phyloP scores from a whole-genome alignment of 2,888 invertebrate genomes.

The Strigamia maritima region DNA sequence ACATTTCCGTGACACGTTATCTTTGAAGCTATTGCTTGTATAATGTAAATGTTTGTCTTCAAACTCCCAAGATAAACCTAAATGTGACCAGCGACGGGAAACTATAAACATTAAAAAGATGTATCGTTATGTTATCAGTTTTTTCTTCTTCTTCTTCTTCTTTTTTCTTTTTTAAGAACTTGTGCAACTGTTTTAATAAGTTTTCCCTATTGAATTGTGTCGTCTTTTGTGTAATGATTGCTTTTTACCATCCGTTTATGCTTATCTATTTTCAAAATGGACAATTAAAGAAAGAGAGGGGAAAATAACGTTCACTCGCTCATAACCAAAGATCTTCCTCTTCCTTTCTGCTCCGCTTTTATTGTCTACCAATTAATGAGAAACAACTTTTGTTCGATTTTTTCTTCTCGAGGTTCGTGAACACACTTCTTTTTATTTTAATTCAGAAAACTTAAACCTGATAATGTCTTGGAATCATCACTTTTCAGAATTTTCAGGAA shows the following conservation, averaged over 20 bases:
- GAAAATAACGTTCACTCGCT: background rate
- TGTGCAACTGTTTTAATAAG: background rate
- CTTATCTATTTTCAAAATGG: background rate
- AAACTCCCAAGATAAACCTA: background rate
- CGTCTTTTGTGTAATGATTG: background rate
- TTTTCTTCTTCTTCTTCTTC: background rate
- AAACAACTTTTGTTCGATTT: constrained; percentile 4
- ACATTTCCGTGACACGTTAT: background rate
- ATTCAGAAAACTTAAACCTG: background rate
- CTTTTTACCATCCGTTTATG: background rate
- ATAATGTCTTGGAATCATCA: background rate
- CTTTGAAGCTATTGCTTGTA: background rate
- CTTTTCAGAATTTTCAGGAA: too few relatives aligned
- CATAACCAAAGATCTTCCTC: background rate
- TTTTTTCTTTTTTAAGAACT: too few relatives aligned
- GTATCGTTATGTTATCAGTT: background rate
- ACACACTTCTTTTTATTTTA: background rate
- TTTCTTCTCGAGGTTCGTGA: background rate
- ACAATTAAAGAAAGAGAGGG: background rate
- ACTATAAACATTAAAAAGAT: background rate
- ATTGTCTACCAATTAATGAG: constrained; percentile 4
- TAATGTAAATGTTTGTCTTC: background rate
- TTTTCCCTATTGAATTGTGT: background rate
- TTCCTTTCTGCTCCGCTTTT: background rate
- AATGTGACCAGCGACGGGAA: background rate